Percentiles rank a stretch among this genome's conserved stretches.
Conservation (phyloP, 53 echinoderm and acorn worm genomes). For the Astropecten irregularis region DNA sequence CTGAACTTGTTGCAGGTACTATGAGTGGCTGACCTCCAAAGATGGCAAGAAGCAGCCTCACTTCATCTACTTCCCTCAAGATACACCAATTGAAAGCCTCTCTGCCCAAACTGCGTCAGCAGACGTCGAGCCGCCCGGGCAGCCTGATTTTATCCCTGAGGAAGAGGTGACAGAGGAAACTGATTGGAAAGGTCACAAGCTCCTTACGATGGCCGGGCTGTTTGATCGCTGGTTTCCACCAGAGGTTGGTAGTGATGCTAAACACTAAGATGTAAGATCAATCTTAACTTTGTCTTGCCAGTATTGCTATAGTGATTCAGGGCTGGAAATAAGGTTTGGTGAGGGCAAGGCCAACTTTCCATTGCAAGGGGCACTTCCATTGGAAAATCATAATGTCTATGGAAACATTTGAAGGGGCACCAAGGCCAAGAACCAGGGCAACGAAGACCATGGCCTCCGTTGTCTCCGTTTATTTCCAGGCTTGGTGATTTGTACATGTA, state of each 20-base stretch:
- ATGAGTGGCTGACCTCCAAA: conserved; percentile 87
- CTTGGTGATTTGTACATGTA: too few species aligned
- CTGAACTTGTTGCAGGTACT: conserved; percentile 62
- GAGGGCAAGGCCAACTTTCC: too few species aligned
- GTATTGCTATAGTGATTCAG: too few species aligned
- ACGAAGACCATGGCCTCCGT: too few species aligned
- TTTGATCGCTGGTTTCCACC: conserved; percentile 91
- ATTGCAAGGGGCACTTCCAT: too few species aligned
- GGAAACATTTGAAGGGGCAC: too few species aligned
- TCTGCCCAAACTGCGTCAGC: conserved; percentile 34
- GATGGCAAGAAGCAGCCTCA: conserved; percentile 86
- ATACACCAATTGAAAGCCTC: conserved; percentile 52
- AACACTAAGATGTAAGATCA: too few species aligned
- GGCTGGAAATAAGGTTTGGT: too few species aligned
- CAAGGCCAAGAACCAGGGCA: too few species aligned
- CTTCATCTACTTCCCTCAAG: conserved; percentile 93
- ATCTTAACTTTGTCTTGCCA: too few species aligned
- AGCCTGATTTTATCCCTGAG: conserved; percentile 38
- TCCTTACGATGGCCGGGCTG: conserved; percentile 94
- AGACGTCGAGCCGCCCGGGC: background rate
- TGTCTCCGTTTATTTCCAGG: too few species aligned
- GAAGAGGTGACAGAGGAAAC: conserved; percentile 54
- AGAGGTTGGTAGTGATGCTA: conserved; percentile 80
- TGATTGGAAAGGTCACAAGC: conserved; percentile 82
- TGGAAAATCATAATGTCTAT: too few species aligned